Evolutionary conservation across 2,113 vertebrate species (phyloP).

Genomic region (Nipponia nippon): DNA sequence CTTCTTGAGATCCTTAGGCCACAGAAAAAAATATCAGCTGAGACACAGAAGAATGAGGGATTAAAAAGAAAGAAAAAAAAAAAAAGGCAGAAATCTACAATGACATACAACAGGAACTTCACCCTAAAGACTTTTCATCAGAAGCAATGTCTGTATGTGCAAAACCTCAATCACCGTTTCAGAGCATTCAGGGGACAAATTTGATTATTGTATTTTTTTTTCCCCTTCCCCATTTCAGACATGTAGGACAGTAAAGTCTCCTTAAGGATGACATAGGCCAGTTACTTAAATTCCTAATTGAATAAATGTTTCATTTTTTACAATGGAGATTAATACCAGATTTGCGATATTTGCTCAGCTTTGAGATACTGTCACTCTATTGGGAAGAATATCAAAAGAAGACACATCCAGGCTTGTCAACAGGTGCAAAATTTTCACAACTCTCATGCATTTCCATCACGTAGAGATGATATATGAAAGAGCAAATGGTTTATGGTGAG

Average conservation of each 20-base stretch:
- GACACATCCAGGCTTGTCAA: background rate
- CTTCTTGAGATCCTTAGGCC: background rate
- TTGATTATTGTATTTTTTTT: background rate
- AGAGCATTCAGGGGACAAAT: background rate
- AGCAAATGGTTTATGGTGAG: background rate
- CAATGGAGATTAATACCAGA: background rate
- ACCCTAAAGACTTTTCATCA: background rate
- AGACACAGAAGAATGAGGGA: background rate
- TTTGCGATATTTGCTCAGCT: background rate
- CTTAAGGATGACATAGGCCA: background rate
- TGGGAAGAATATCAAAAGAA: background rate
- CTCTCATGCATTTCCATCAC: background rate
- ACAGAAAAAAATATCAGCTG: background rate
- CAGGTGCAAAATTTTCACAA: background rate
- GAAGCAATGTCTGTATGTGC: fast-evolving
- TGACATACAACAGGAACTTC: background rate
- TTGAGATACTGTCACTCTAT: background rate
- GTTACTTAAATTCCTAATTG: background rate
- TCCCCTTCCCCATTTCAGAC: background rate
- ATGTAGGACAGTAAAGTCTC: background rate
- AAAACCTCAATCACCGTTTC: background rate
- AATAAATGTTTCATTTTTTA: background rate
- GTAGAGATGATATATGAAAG: background rate
- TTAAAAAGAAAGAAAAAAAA: background rate
- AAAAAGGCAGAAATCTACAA: background rate